Evolutionary conservation across 2,113 vertebrate genomes (phyloP).

Genomic region (Phycodurus eques): DNA sequence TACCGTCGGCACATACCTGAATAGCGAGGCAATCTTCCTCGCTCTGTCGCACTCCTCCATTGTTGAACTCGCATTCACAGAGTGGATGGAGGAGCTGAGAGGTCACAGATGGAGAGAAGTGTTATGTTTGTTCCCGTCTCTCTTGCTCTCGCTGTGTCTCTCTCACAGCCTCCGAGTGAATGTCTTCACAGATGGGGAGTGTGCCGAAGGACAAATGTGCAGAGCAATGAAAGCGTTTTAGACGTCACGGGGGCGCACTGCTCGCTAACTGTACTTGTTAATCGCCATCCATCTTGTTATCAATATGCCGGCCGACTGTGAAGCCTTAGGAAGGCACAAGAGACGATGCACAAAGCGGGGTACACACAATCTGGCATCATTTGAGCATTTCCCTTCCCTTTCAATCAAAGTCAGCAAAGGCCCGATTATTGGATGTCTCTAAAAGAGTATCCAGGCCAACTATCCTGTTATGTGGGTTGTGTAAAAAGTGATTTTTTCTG

Average conservation of each 20-base stretch:
- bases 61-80: slow-evolving; percentile 57
- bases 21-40: slow-evolving; percentile 55
- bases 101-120: slow-evolving; percentile 71
- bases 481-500: background rate
- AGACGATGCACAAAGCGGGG: background rate
- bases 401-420: background rate
- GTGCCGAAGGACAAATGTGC: slow-evolving; percentile 65
- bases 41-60: slow-evolving; percentile 49
- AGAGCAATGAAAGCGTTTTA: slow-evolving; percentile 54
- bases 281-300: slow-evolving; percentile 30
- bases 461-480: background rate
- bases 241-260: slow-evolving; percentile 41
- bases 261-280: slow-evolving; percentile 45
- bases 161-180: slow-evolving; percentile 36
- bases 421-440: background rate
- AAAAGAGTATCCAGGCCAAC: background rate
- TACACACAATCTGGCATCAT: background rate
- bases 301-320: slow-evolving; percentile 8
- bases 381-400: background rate
- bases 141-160: slow-evolving; percentile 51
- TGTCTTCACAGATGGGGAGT: slow-evolving; percentile 68
- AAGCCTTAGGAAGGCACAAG: slow-evolving; percentile 6
- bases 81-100: slow-evolving; percentile 57
- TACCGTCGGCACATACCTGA: slow-evolving; percentile 52
- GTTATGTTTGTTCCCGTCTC: slow-evolving; percentile 65